Conservation (phyloP, 2,888 invertebrate species). For the Onthophagus sagittarius region DNA sequence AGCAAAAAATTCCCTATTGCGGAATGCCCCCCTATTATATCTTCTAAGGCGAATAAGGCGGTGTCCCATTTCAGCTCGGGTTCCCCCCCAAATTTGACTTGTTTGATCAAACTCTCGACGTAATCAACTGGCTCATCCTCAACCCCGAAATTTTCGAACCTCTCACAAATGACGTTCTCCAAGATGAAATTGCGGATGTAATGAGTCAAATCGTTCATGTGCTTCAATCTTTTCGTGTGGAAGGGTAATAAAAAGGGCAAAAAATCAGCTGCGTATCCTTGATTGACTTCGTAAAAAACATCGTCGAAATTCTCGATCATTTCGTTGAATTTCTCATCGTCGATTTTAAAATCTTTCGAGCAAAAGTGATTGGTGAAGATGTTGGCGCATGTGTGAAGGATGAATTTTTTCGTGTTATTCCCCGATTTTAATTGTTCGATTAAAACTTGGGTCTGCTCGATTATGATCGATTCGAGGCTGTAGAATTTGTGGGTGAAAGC, state of each 20-base stretch:
- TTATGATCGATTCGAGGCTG: conserved; percentile 52
- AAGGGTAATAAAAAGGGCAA: conserved; percentile 59
- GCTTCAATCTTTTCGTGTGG: conserved; percentile 50
- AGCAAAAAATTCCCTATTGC: conserved; percentile 61
- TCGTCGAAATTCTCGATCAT: conserved; percentile 58
- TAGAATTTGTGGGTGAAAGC: conserved; percentile 54
- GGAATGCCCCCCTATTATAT: conserved; percentile 57
- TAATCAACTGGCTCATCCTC: conserved; percentile 51
- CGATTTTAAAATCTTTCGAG: conserved; percentile 50
- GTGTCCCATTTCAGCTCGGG: conserved; percentile 53
- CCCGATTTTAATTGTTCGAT: conserved; percentile 36
- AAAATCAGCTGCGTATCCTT: conserved; percentile 64
- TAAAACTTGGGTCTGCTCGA: conserved; percentile 45
- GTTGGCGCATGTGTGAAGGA: conserved; percentile 56
- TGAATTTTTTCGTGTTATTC: conserved; percentile 46
- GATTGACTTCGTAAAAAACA: conserved; percentile 65
- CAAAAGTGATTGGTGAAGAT: conserved; percentile 62
- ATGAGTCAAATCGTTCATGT: conserved; percentile 52
- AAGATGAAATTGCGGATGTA: conserved; percentile 55
- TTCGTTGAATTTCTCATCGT: conserved; percentile 48
- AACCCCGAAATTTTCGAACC: conserved; percentile 40
- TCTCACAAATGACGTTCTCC: conserved; percentile 50
- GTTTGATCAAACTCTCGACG: conserved; percentile 56
- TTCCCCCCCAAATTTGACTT: conserved; percentile 47
- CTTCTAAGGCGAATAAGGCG: conserved; percentile 52